These are phyloP conservation scores for Lycophotia porphyrea DNA, from an alignment of 2,888 invertebrate genomes.

Conservation along the genomic window DNA sequence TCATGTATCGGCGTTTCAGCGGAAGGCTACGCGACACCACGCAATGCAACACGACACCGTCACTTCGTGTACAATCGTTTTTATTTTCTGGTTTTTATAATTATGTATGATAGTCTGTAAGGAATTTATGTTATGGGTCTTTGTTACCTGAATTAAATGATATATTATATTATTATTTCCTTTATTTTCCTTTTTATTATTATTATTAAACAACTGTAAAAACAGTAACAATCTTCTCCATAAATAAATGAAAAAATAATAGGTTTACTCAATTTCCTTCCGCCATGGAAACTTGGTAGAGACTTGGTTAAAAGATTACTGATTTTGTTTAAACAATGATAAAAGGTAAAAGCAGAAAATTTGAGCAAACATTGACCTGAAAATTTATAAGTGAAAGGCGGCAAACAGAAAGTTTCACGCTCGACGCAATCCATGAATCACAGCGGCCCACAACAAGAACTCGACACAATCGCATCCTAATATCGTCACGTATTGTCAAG, in stretches of 20 bases:
- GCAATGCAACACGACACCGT: no score
- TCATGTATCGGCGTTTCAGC: no score
- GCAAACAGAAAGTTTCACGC: conserved; percentile 2
- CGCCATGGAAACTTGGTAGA: neutral
- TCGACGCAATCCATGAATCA: conserved; percentile 16
- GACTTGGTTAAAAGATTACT: neutral
- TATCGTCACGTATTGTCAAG: conserved; percentile 38
- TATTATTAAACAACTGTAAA: neutral
- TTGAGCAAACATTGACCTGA: neutral
- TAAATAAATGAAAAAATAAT: neutral
- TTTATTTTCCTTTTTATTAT: no score
- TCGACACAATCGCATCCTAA: conserved; percentile 26
- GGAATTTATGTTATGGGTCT: no score
- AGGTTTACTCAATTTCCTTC: neutral
- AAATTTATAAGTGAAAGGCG: conserved; percentile 17
- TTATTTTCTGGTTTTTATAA: no score
- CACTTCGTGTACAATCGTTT: no score
- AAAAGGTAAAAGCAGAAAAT: neutral
- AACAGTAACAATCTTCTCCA: neutral
- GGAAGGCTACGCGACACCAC: no score
- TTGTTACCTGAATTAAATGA: no score
- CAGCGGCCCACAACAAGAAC: conserved; percentile 12
- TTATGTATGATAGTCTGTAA: no score
- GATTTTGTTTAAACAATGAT: conserved; percentile 8
- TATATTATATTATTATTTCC: no score